Percentiles rank a stretch among this genome's conserved stretches.
Conservation (phyloP, 2,113 vertebrate species). For the Ornithorhynchus anatinus region DNA sequence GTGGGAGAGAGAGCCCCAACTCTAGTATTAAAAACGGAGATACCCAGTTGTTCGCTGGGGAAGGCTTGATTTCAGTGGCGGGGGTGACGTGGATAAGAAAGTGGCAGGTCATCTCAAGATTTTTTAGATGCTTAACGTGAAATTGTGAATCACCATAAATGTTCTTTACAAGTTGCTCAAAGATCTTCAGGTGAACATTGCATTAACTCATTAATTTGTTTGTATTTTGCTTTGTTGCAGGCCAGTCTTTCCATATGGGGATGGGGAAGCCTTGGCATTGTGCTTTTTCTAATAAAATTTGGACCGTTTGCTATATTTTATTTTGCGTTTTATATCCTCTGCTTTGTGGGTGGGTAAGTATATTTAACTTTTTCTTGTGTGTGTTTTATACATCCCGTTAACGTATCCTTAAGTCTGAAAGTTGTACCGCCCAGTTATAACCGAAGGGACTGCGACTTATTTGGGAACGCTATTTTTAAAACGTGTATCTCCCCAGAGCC, state of each 20-base stretch:
- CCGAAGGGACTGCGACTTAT: constrained; percentile 14
- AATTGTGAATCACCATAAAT: no score
- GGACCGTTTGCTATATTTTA: constrained; percentile 98
- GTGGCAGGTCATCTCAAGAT: no score
- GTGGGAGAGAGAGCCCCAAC: no score
- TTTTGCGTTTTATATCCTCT: constrained; percentile 97
- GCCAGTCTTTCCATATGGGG: constrained; percentile 96
- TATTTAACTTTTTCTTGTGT: background rate
- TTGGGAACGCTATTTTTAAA: constrained; percentile 1
- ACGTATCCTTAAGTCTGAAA: background rate
- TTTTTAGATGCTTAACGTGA: no score
- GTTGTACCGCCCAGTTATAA: background rate
- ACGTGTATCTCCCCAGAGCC: background rate
- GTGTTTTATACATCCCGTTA: background rate
- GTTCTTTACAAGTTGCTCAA: no score
- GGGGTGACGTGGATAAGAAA: no score
- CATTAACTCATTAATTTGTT: background rate
- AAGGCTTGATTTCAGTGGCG: no score
- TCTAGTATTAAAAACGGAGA: no score
- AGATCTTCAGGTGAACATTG: background rate
- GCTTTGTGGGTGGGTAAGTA: constrained; percentile 97
- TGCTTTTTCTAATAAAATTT: constrained; percentile 96
- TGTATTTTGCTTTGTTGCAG: constrained; percentile 77
- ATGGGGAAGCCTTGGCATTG: constrained; percentile 95
- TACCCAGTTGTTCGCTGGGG: no score